phyloP scores from a whole-genome alignment of 2,797 vertebrate species.

The Danio choprae region DNA sequence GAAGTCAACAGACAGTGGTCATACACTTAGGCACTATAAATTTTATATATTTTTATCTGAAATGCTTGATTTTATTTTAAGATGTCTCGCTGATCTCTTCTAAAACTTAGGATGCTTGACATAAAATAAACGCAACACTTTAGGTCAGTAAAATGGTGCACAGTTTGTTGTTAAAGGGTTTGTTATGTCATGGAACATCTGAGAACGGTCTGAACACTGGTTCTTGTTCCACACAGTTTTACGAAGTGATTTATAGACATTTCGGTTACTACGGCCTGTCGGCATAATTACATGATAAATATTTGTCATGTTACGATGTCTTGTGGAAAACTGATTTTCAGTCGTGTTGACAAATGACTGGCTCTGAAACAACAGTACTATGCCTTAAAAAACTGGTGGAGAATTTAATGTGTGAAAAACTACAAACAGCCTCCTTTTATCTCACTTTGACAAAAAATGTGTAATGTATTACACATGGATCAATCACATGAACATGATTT shows the following conservation, averaged over 20 bases:
- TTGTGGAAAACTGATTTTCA: conserved; percentile 28
- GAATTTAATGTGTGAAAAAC: conserved; percentile 19
- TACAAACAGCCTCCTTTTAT: not conserved
- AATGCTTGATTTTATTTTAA: too few relatives aligned
- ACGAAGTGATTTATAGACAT: conserved; percentile 37
- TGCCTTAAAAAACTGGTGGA: not conserved
- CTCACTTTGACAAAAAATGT: conserved; percentile 24
- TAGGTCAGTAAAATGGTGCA: not conserved
- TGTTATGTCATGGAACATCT: conserved; percentile 35
- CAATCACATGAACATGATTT: too few relatives aligned
- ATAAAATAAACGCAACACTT: not conserved
- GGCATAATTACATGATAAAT: conserved; percentile 21
- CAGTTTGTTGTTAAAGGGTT: conserved; percentile 3
- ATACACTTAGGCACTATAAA: too few relatives aligned
- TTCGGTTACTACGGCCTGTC: conserved; percentile 17
- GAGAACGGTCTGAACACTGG: conserved; percentile 7
- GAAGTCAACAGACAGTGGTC: too few relatives aligned
- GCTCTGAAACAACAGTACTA: conserved; percentile 2
- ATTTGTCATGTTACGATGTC: conserved; percentile 24
- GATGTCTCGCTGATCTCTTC: too few relatives aligned
- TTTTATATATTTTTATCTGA: too few relatives aligned
- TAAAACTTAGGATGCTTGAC: not conserved
- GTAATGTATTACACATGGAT: too few relatives aligned
- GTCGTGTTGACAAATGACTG: conserved; percentile 15
- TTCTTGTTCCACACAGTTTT: conserved; percentile 11